A percentile compares a stretch with the other conserved stretches of the same genome.
These are phyloP conservation scores for Sebastes ruberrimus DNA, from an alignment of 2,797 vertebrate genomes.

Conservation along the genomic window DNA sequence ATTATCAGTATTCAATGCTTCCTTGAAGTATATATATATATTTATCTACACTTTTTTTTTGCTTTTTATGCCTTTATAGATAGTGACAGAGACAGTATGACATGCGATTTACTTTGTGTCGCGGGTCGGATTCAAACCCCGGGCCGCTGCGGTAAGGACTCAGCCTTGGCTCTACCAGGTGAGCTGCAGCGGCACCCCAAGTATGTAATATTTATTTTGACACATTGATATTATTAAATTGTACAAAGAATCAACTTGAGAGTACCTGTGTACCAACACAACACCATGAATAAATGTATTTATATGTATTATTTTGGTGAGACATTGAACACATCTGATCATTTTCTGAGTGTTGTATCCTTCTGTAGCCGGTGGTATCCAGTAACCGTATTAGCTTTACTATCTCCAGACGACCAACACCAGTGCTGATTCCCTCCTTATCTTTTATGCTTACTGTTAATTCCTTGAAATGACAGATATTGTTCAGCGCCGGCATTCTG, in stretches of 20 bases:
- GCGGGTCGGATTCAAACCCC: too few relatives aligned
- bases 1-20: background rate
- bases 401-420: background rate
- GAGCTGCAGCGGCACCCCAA: too few relatives aligned
- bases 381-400: background rate
- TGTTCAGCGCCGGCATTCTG: constrained; percentile 20
- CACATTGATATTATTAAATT: background rate
- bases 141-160: too few relatives aligned
- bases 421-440: constrained; percentile 13
- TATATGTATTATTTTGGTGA: background rate
- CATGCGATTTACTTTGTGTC: too few relatives aligned
- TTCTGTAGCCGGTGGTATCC: background rate
- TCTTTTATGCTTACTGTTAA: constrained; percentile 14
- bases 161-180: too few relatives aligned
- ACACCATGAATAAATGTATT: background rate
- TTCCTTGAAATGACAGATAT: constrained; percentile 34
- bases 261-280: background rate
- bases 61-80: too few relatives aligned
- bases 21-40: background rate
- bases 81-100: too few relatives aligned
- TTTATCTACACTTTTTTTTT: too few relatives aligned
- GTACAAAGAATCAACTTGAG: background rate
- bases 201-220: background rate
- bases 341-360: background rate
- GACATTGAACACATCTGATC: background rate